Percentiles rank a stretch among this genome's conserved stretches.
These are phyloP conservation scores for Microtus richardsoni DNA, from an alignment of 2,113 vertebrate species.

Conservation along the genomic window DNA sequence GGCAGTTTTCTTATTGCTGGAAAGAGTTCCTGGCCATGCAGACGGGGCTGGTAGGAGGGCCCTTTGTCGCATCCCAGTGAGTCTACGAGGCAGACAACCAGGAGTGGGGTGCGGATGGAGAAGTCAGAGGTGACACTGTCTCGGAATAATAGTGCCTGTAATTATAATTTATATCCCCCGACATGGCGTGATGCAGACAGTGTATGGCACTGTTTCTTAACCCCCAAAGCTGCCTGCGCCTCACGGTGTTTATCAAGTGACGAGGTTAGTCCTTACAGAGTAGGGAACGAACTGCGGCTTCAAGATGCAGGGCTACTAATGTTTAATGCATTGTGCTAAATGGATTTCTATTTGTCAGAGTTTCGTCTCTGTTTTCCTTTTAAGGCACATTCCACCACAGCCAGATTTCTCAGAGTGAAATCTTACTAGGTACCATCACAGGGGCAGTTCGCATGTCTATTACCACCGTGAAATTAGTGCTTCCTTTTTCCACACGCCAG, in stretches of 20 bases:
- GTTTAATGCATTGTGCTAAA: constrained; percentile 86
- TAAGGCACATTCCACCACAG: constrained; percentile 76
- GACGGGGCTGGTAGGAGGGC: constrained; percentile 83
- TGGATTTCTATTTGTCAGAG: constrained; percentile 85
- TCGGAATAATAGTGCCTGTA: constrained; percentile 83
- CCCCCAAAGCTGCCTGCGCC: constrained; percentile 74
- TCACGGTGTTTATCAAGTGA: constrained; percentile 77
- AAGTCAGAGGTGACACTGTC: constrained; percentile 78
- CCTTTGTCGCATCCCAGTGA: constrained; percentile 85
- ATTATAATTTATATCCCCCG: constrained; percentile 83
- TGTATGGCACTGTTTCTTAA: constrained; percentile 77
- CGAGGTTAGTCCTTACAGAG: constrained; percentile 82
- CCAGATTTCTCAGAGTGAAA: constrained; percentile 81
- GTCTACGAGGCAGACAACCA: constrained; percentile 77
- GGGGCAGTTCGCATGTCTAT: constrained; percentile 74
- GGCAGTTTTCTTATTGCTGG: constrained; percentile 85
- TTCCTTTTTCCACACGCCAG: constrained; percentile 79
- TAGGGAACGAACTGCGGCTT: constrained; percentile 77
- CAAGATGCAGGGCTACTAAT: constrained; percentile 80
- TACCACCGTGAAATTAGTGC: constrained; percentile 75
- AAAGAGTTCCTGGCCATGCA: constrained; percentile 86
- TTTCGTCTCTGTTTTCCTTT: constrained; percentile 78
- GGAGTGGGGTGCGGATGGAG: constrained; percentile 77
- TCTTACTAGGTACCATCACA: constrained; percentile 80
- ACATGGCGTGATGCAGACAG: constrained; percentile 81